Base-by-base conservation (phyloP, 2,113 vertebrate genomes). In the Rousettus leschenaultii region DNA sequence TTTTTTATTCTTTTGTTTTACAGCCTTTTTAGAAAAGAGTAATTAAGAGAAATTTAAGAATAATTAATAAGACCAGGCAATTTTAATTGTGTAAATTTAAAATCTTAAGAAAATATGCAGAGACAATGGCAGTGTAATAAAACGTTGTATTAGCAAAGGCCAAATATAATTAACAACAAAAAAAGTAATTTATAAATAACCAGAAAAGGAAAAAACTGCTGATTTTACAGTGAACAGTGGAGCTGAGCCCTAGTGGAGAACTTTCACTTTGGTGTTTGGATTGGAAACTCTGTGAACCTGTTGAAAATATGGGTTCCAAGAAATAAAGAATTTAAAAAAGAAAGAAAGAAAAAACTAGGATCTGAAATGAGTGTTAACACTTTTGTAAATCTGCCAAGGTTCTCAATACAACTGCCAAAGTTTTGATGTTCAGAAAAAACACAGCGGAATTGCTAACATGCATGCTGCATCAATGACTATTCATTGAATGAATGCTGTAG, bases 321-420 rank as follows among this genome's bases (percentile, higher is more conserved):
- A 97, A 90, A 63, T 66, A 83, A 89, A 51, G 88, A 90, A 66
- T 3, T 3, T 38, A 53, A 91, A 30, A 73, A 61, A 11, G 35
- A 43, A 15, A 43, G 43, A 90, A 22, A 73, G 55, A 59, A 70
- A 48, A 68, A n/a, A 63, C 68, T 38, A 4, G 55, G 93, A 95
- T 95, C 95, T 98, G 97, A 94, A 96, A 98, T 97, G 97, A 98
- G 97, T 95, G 92, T 90, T 98, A 96, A 86, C 86, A 93, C 97
- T 98, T 97, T 89, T 98, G 98, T 98, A 96, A 98, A 97, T 95
- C 97, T 98, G 98, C 98, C 98, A 98, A 90, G 98, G 85, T 97
- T 94, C 97, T 97, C 98, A 97, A 89, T 97, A 30, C 98, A 97
- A 95, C 97, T 98, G 98, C 97, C 98, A 98, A 92, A 89, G 97